These are phyloP conservation scores for Myrmecophaga tridactyla DNA, from an alignment of 2,113 vertebrate genomes.

Conservation along the genomic window DNA sequence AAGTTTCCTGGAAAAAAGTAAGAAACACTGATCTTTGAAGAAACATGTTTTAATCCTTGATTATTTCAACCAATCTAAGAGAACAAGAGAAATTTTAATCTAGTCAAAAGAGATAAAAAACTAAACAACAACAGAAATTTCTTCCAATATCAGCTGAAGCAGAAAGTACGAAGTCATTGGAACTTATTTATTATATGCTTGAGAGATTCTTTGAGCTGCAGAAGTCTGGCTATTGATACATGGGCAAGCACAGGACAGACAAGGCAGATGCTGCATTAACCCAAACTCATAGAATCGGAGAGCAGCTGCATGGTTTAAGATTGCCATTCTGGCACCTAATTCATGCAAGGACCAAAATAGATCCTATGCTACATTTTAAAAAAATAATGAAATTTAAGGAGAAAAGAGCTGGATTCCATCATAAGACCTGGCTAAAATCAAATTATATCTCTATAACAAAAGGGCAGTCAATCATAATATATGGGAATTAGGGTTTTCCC, in stretches of 20 bases:
- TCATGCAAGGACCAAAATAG: conserved; percentile 56
- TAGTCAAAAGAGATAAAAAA: conserved; percentile 68
- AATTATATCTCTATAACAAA: conserved; percentile 47
- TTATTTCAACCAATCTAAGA: conserved; percentile 45
- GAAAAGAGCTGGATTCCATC: background rate
- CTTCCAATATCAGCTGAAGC: conserved; percentile 69
- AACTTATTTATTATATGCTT: conserved; percentile 75
- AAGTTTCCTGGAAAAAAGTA: background rate
- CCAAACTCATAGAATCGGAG: conserved; percentile 67
- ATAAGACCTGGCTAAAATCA: conserved; percentile 44
- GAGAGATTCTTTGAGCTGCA: conserved; percentile 33
- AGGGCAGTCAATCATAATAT: conserved; percentile 62
- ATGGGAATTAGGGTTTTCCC: conserved; percentile 57
- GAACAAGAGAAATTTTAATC: conserved; percentile 57
- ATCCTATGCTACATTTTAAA: background rate
- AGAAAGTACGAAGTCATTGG: conserved; percentile 74
- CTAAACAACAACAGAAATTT: conserved; percentile 5
- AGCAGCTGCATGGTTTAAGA: conserved; percentile 65
- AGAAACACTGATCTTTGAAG: background rate
- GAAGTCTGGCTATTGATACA: conserved; percentile 73
- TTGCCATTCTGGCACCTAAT: conserved; percentile 66
- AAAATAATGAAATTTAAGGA: background rate
- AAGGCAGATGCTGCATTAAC: conserved; percentile 74
- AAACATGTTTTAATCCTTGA: conserved; percentile 40
- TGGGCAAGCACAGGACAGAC: conserved; percentile 74